These are phyloP conservation scores for Ichneumoninae sp. DNA, from an alignment of 2,888 invertebrate genomes.

Conservation along the genomic window DNA sequence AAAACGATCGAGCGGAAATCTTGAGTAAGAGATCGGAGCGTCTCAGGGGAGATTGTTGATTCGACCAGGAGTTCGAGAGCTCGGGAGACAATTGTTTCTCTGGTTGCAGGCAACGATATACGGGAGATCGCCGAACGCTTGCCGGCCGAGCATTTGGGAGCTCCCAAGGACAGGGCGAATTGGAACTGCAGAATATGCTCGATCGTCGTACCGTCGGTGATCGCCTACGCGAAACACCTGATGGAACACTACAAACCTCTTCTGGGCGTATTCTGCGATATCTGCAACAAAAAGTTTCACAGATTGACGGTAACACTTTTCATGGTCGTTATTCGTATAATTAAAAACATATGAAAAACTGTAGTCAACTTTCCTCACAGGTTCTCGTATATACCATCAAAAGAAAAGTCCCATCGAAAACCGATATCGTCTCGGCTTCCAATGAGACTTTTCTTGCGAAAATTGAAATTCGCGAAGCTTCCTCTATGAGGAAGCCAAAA, in stretches of 20 bases:
- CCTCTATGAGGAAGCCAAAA: too few species aligned
- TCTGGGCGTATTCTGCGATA: constrained; percentile 71
- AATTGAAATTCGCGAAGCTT: too few species aligned
- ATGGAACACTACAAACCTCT: constrained; percentile 82
- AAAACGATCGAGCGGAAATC: constrained; percentile 41
- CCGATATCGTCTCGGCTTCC: too few species aligned
- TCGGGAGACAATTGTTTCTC: neutral
- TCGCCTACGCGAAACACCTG: constrained; percentile 83
- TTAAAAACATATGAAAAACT: too few species aligned
- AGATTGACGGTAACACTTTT: constrained; percentile 68
- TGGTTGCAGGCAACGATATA: constrained; percentile 69
- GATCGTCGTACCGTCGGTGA: constrained; percentile 80
- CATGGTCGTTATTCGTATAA: neutral
- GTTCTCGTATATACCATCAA: too few species aligned
- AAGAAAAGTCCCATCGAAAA: too few species aligned
- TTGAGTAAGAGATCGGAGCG: constrained; percentile 37
- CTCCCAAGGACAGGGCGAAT: constrained; percentile 75
- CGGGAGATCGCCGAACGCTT: constrained; percentile 74
- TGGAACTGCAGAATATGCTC: constrained; percentile 85
- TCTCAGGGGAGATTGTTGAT: neutral
- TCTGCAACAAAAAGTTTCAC: constrained; percentile 74
- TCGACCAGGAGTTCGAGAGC: neutral
- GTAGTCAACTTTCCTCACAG: too few species aligned
- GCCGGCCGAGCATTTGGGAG: constrained; percentile 76
- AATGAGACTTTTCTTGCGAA: too few species aligned